phyloP scores from a whole-genome alignment of 2,888 invertebrate genomes.

The Tetragonula carbonaria region DNA sequence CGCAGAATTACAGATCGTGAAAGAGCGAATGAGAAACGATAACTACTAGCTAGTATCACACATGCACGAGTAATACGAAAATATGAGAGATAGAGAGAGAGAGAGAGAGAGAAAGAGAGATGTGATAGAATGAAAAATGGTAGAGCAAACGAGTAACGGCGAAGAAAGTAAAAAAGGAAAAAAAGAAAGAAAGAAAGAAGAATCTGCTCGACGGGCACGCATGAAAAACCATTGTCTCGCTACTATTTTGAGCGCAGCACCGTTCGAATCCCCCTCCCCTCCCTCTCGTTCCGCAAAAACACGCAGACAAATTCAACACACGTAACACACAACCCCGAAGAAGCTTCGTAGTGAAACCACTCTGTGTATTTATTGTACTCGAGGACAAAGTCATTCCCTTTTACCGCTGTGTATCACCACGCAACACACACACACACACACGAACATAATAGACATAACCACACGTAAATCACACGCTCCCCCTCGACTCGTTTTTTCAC shows the following conservation, averaged over 20 bases:
- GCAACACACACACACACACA: neutral
- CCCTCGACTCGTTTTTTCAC: constrained; percentile 40
- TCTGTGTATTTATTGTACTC: constrained; percentile 70
- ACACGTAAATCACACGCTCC: neutral
- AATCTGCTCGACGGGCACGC: constrained; percentile 38
- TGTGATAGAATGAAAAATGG: neutral
- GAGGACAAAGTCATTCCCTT: constrained; percentile 54
- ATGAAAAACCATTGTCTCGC: constrained; percentile 44
- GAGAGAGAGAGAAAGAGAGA: neutral
- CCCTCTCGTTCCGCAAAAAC: neutral
- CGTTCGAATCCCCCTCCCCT: constrained; percentile 17
- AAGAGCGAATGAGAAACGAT: neutral
- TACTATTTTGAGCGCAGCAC: constrained; percentile 49
- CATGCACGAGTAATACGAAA: neutral
- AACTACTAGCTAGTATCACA: neutral
- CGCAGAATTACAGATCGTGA: neutral
- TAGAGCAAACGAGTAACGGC: neutral
- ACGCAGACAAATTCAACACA: neutral
- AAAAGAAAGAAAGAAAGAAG: neutral
- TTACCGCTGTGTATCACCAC: constrained; percentile 53
- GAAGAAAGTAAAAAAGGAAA: neutral
- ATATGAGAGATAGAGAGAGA: neutral
- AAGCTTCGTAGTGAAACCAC: constrained; percentile 62
- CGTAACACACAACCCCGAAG: constrained; percentile 19
- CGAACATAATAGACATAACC: neutral